A percentile compares a stretch with the other conserved stretches of the same genome.
Conservation (phyloP, 2,888 invertebrate genomes). For the Dugesia japonica region DNA sequence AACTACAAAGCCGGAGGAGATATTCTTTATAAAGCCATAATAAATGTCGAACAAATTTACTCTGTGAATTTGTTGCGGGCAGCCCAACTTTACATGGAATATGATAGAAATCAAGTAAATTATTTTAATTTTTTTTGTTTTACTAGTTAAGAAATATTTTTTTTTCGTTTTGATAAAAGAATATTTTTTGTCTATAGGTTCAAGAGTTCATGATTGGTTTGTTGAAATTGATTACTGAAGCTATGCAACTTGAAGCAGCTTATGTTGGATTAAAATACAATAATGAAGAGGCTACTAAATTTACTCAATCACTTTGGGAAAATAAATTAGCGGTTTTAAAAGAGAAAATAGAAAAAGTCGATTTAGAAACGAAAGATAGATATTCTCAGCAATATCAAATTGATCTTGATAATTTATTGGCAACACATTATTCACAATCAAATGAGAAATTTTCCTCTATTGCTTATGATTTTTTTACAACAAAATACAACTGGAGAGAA, state of each 20-base stretch:
- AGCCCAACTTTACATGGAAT: conserved; percentile 15
- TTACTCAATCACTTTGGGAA: conserved; percentile 24
- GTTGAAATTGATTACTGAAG: conserved; percentile 20
- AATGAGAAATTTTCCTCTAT: conserved; percentile 21
- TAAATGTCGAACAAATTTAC: conserved; percentile 24
- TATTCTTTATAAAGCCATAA: conserved; percentile 16
- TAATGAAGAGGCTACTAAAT: neutral
- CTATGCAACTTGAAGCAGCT: conserved; percentile 24
- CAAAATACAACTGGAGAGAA: conserved; percentile 24
- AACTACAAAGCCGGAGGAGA: conserved; percentile 22
- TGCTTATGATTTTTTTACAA: conserved; percentile 12
- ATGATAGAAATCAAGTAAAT: neutral
- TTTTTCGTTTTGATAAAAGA: too few relatives aligned
- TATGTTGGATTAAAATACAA: conserved; percentile 26
- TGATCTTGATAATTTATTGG: conserved; percentile 24
- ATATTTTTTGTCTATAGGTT: neutral
- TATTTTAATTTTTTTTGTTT: too few relatives aligned
- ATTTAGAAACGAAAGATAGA: neutral
- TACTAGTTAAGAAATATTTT: too few relatives aligned
- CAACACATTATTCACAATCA: neutral
- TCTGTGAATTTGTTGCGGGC: conserved; percentile 27
- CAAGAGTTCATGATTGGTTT: conserved; percentile 27
- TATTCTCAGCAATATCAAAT: conserved; percentile 9
- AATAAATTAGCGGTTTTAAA: conserved; percentile 26
- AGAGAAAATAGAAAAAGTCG: conserved; percentile 28